A percentile compares a stretch with the other conserved stretches of the same genome.
Evolutionary conservation across 1,140 invertebrate genomes (phyloP).

Genomic region (Drosophila burlai): DNA sequence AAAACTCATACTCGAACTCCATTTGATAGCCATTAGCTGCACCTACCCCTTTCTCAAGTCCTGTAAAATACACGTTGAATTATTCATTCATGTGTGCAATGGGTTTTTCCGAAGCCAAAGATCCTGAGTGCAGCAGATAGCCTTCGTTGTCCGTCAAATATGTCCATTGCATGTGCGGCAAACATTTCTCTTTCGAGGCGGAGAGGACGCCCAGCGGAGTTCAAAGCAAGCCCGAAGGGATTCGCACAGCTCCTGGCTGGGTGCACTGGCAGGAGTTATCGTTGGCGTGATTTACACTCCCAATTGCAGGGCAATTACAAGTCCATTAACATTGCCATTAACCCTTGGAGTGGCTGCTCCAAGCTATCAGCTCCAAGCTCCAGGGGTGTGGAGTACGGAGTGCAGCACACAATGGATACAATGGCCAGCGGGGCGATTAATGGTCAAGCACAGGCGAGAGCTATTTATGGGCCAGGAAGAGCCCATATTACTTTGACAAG

Average conservation of each 20-base stretch:
- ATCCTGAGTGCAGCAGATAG: conserved; percentile 10
- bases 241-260: conserved; percentile 18
- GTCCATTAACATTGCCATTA: conserved; percentile 81
- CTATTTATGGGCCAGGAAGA: conserved; percentile 53
- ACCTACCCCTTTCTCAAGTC: too few relatives aligned
- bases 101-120: not conserved
- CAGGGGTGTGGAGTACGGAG: conserved; percentile 4
- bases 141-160: conserved; percentile 26
- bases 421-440: conserved; percentile 34
- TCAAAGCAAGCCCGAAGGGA: conserved; percentile 15
- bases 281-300: conserved; percentile 70
- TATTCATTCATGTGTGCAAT: conserved; percentile 8
- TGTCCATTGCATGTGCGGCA: conserved; percentile 33
- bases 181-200: conserved; percentile 20
- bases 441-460: conserved; percentile 44
- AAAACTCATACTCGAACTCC: too few relatives aligned
- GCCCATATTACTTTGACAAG: conserved; percentile 53
- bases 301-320: conserved; percentile 79
- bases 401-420: conserved; percentile 39
- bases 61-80: not conserved
- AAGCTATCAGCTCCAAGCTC: not conserved
- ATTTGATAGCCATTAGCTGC: conserved; percentile 4
- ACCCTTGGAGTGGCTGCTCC: conserved; percentile 56
- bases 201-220: conserved; percentile 15
- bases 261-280: conserved; percentile 31